A percentile compares a stretch with the other conserved stretches of the same genome.
phyloP scores from a whole-genome alignment of 2,113 vertebrate species.

The Okapia johnstoni region DNA sequence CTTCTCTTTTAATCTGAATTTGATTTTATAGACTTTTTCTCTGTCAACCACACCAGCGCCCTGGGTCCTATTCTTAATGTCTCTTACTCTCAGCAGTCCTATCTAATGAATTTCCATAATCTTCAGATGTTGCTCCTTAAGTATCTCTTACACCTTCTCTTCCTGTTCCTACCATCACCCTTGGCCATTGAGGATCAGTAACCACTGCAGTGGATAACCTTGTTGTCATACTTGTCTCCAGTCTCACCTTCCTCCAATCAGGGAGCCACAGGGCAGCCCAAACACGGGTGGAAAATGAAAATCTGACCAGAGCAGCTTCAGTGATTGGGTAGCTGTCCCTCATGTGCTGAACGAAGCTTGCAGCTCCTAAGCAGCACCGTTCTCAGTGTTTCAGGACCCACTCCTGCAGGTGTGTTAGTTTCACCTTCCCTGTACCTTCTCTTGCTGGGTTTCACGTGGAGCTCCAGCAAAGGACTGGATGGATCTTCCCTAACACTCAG shows the following conservation, averaged over 20 bases:
- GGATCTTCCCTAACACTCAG: neutral
- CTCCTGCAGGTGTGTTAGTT: accelerated
- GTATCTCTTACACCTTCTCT: neutral
- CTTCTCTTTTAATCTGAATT: neutral
- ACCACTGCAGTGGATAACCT: accelerated
- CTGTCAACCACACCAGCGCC: neutral
- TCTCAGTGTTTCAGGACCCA: accelerated
- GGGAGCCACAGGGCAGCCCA: accelerated
- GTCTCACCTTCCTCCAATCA: accelerated
- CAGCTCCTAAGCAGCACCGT: accelerated
- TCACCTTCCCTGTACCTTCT: too few relatives aligned
- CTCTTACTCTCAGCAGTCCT: neutral
- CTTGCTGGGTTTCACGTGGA: accelerated
- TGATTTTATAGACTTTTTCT: neutral
- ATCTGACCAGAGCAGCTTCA: accelerated
- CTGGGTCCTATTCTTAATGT: neutral
- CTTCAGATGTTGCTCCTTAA: neutral
- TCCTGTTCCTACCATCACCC: neutral
- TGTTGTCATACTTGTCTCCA: accelerated
- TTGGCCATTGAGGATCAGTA: neutral
- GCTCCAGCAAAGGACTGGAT: neutral
- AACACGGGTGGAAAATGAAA: accelerated
- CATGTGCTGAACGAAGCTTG: accelerated
- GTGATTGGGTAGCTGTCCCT: accelerated
- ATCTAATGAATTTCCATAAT: neutral